Percentiles rank a stretch among this genome's conserved stretches.
phyloP scores from a whole-genome alignment of 1,140 invertebrate species.

The Atopsyche davidsoni region DNA sequence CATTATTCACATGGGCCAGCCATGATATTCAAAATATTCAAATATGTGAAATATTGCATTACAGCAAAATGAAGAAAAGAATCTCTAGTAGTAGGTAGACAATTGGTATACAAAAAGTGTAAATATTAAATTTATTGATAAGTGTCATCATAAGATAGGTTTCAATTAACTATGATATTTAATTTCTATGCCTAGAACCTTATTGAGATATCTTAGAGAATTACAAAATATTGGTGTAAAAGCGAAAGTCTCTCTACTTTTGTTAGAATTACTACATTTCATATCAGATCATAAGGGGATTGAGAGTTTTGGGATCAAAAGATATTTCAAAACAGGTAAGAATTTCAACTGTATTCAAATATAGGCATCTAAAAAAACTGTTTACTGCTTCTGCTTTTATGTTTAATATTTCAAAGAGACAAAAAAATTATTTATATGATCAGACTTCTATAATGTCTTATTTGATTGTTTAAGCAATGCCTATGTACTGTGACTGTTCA shows the following conservation, averaged over 20 bases:
- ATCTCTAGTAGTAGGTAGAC: constrained; percentile 25
- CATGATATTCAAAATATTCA: constrained; percentile 17
- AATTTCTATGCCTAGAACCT: constrained; percentile 11
- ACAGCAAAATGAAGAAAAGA: constrained; percentile 19
- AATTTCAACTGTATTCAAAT: too few species aligned
- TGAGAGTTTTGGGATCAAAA: too few species aligned
- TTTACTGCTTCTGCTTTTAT: too few species aligned
- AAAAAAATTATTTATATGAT: too few species aligned
- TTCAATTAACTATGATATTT: constrained; percentile 26
- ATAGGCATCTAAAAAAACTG: too few species aligned
- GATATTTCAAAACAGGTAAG: too few species aligned
- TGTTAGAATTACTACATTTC: constrained; percentile 16
- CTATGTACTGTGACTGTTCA: too few species aligned
- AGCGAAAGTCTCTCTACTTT: constrained; percentile 29
- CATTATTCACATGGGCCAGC: constrained; percentile 27
- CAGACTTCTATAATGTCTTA: too few species aligned
- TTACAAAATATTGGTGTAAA: constrained; percentile 29
- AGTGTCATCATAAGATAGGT: constrained; percentile 32
- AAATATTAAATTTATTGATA: constrained; percentile 32
- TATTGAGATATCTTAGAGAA: constrained; percentile 14
- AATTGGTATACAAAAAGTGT: constrained; percentile 31
- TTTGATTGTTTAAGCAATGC: too few species aligned
- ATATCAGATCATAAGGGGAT: too few species aligned
- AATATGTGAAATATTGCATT: constrained; percentile 6
- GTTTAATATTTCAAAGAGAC: too few species aligned